Evolutionary conservation across 53 echinoderm and acorn worm species (phyloP), one percentile per base, ranked within the genome.

Genomic region (Stichopus horrens): DNA sequence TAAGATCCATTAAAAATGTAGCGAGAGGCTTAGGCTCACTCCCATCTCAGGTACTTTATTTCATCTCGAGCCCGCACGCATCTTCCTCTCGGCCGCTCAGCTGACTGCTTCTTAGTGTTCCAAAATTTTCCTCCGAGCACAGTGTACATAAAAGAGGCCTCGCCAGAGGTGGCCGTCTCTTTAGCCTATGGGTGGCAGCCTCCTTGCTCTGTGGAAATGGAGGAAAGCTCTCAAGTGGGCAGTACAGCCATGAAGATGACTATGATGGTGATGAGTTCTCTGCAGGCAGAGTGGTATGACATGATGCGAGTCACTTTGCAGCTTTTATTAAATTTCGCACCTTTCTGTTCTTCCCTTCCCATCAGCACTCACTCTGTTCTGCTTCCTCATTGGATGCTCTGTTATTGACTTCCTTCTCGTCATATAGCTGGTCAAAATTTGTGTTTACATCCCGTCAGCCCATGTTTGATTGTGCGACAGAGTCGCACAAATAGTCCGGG

Each of bases 291-390:
- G 81, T 79, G 14, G 63, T 63, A 0, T 16, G 63, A 63, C 63
- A 37, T 37, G 14, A 63, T 16, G 14, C 16, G 21, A 81, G 56
- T 81, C 81, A 13, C 9, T 81, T 81, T 53, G 81, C 57, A 71
- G 71, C 20, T 55, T 53, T 81, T 81, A 81, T 81, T 81, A 81
- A 81, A 81, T 81, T 56, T 81, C 81, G 57, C 81, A 81, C 81
- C 81, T 81, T 81, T 56, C 53, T 8, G 56, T 53, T 79, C 14
- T 71, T 71, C 18, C 71, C 71, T 71, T 71, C 4, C 19, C 63
- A 10, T 63, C 63, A 63, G 16, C 7, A 63, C 10, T 10, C 10
- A 5, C 11, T 63, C 10, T 63, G 18, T 71, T 20, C 18, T 71
- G 6, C 71, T 71, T 19, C 18, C 59, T 59, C 8, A 9, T 11